A percentile compares a stretch with the other conserved stretches of the same genome.
Conservation (phyloP, 2,113 vertebrate species). For the Theristicus caerulescens region DNA sequence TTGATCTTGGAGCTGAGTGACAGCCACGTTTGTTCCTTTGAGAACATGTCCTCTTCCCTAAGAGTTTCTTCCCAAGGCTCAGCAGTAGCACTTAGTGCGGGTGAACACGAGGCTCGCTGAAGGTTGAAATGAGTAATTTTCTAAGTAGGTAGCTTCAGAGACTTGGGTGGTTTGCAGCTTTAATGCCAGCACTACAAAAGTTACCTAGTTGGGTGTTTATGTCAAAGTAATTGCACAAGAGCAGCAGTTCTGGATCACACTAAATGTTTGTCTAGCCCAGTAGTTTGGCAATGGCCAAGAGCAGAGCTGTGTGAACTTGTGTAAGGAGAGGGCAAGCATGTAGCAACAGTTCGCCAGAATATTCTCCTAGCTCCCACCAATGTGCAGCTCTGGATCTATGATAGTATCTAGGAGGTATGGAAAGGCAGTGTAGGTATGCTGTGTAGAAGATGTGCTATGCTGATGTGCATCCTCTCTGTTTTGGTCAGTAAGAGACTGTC, state of each 20-base stretch:
- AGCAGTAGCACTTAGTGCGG: neutral
- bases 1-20: neutral
- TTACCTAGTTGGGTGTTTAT: neutral
- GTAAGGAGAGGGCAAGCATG: neutral
- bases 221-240: neutral
- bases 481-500: neutral
- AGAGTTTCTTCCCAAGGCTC: neutral
- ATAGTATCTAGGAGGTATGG: neutral
- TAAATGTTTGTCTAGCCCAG: neutral
- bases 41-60: neutral
- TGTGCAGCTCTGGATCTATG: neutral
- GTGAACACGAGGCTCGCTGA: neutral
- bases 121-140: neutral
- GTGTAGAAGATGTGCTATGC: rapidly evolving
- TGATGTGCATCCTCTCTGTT: neutral
- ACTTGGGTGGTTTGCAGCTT: neutral
- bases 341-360: neutral
- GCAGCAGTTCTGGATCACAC: neutral
- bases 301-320: neutral
- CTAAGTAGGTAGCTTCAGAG: neutral
- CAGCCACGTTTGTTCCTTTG: neutral
- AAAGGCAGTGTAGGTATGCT: neutral
- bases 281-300: neutral
- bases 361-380: neutral
- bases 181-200: neutral